A percentile compares a stretch with the other conserved stretches of the same genome.
phyloP scores from a whole-genome alignment of 2,113 vertebrate species.

The Eolophus roseicapilla region DNA sequence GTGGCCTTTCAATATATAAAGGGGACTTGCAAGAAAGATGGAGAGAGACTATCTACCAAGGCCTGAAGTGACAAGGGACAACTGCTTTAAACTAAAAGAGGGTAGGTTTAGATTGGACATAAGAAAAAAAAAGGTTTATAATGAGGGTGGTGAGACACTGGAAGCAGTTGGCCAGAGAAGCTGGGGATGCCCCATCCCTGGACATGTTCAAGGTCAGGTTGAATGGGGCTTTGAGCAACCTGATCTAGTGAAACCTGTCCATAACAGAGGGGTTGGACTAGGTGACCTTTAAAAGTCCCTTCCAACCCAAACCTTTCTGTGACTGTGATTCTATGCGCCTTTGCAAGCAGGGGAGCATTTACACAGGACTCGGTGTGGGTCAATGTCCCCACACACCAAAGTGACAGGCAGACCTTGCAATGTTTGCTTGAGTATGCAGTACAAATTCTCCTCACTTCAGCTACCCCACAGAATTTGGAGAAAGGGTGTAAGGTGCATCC shows the following conservation, averaged over 20 bases:
- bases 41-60: neutral
- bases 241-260: neutral
- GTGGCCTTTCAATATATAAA: neutral
- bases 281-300: neutral
- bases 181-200: neutral
- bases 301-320: neutral
- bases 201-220: neutral
- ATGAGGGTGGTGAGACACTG: neutral
- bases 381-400: neutral
- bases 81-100: neutral
- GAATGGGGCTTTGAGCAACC: neutral
- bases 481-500: neutral
- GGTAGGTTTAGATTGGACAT: neutral
- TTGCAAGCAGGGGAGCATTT: neutral
- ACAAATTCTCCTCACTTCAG: neutral
- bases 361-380: neutral
- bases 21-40: neutral
- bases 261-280: neutral
- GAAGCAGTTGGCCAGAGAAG: neutral
- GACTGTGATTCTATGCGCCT: neutral
- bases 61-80: neutral
- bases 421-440: neutral
- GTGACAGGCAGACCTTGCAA: neutral
- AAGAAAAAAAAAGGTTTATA: neutral
- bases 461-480: neutral